A percentile compares a stretch with the other conserved stretches of the same genome.
Conservation (phyloP, 2,888 invertebrate genomes). For the Barypeithes pellucidus region DNA sequence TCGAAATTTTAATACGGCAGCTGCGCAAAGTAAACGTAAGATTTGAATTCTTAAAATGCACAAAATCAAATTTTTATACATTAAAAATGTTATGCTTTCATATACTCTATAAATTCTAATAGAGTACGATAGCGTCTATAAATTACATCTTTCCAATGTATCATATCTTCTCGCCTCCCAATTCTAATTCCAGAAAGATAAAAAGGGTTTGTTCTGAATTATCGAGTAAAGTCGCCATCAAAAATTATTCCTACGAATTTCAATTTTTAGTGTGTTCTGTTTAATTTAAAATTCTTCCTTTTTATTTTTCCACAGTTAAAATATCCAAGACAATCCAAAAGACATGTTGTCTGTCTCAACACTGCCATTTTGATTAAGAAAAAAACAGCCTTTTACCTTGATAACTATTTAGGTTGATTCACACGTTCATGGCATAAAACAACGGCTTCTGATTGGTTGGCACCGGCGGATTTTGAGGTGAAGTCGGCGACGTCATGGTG, state of each 20-base stretch:
- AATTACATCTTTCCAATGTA: slow-evolving; percentile 11
- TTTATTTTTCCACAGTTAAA: slow-evolving; percentile 4
- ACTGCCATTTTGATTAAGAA: slow-evolving; percentile 26
- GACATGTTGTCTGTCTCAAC: not conserved
- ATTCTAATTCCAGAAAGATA: slow-evolving; percentile 1
- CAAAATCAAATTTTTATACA: too few species aligned
- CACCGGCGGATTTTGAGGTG: slow-evolving; percentile 72
- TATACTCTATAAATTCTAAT: slow-evolving; percentile 14
- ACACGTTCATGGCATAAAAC: slow-evolving; percentile 92
- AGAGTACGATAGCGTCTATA: not conserved
- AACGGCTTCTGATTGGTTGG: slow-evolving; percentile 73
- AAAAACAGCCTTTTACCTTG: slow-evolving; percentile 46
- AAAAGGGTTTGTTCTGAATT: too few species aligned
- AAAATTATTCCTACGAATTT: too few species aligned
- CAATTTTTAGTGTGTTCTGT: not conserved
- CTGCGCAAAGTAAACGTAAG: too few species aligned
- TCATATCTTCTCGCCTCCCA: not conserved
- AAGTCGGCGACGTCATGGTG: slow-evolving; percentile 70
- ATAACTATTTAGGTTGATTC: slow-evolving; percentile 66
- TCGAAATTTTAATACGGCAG: too few species aligned
- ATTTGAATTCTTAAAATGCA: too few species aligned
- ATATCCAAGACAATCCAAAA: slow-evolving; percentile 16
- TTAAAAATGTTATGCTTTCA: not conserved
- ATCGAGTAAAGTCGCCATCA: too few species aligned
- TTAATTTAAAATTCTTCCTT: not conserved